A percentile compares a stretch with the other conserved stretches of the same genome.
These are phyloP conservation scores for Spea multiplicata DNA, from an alignment of 2,113 vertebrate genomes.

Conservation along the genomic window DNA sequence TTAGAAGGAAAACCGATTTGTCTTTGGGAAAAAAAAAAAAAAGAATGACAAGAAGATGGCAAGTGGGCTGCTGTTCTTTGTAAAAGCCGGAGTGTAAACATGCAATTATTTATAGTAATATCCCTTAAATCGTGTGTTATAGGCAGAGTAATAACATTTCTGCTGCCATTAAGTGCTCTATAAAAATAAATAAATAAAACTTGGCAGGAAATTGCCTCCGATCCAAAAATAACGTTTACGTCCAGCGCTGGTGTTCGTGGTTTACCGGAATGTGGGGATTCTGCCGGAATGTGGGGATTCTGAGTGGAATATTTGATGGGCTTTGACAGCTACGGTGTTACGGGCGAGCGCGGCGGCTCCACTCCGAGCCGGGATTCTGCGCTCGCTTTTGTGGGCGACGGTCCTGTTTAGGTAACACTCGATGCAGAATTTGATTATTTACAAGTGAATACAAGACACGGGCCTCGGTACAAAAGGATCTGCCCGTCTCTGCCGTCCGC, in stretches of 20 bases:
- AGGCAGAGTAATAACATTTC: not conserved
- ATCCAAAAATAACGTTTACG: conserved; percentile 17
- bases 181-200: not conserved
- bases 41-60: not conserved
- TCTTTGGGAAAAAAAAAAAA: not conserved
- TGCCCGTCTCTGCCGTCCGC: not conserved
- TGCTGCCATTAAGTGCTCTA: not conserved
- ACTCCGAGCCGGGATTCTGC: conserved; percentile 22
- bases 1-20: not conserved
- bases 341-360: not conserved
- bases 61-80: too few relatives aligned
- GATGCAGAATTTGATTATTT: conserved; percentile 35
- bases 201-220: not conserved
- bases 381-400: conserved; percentile 35
- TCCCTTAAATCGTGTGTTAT: not conserved
- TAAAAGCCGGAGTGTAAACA: not conserved
- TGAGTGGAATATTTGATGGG: conserved; percentile 18
- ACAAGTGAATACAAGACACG: conserved; percentile 24
- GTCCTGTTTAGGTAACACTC: conserved; percentile 24
- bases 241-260: not conserved
- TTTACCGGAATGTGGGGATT: not conserved
- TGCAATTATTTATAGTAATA: not conserved
- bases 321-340: conserved; percentile 22
- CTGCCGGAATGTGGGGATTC: conserved; percentile 4
- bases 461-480: not conserved